Percentiles rank a stretch among this genome's conserved stretches.
Evolutionary conservation across 2,797 vertebrate genomes (phyloP).

Genomic region (Setipinna tenuifilis): DNA sequence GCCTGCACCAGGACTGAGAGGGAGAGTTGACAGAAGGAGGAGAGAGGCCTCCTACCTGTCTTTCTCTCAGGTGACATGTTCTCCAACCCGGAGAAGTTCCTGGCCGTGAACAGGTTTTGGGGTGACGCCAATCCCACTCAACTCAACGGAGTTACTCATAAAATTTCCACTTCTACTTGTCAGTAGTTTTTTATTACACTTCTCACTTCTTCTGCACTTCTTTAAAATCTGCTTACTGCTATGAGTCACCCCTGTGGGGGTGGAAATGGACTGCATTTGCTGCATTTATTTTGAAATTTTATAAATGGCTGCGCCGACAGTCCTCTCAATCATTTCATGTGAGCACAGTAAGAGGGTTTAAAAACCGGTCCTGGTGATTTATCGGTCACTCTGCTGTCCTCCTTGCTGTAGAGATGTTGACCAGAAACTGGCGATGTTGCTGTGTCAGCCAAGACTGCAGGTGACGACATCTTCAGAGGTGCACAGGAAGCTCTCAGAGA

Average conservation of each 20-base stretch:
- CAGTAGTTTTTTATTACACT: background rate
- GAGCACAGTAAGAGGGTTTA: too few species aligned
- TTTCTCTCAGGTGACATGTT: conserved; percentile 61
- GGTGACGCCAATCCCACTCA: background rate
- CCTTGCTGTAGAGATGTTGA: too few species aligned
- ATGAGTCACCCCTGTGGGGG: too few species aligned
- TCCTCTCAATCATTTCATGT: too few species aligned
- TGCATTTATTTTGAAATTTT: too few species aligned
- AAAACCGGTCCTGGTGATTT: background rate
- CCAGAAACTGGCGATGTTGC: background rate
- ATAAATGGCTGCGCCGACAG: too few species aligned
- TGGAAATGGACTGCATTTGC: too few species aligned
- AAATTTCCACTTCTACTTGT: background rate
- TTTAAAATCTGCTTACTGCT: too few species aligned
- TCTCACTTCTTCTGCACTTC: background rate
- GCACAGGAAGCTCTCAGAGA: background rate
- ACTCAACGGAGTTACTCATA: background rate
- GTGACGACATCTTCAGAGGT: background rate
- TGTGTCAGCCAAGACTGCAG: background rate
- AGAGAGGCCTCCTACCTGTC: conserved; percentile 51
- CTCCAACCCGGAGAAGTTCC: conserved; percentile 42
- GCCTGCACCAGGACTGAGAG: conserved; percentile 67
- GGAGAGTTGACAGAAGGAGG: background rate
- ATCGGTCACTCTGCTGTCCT: background rate
- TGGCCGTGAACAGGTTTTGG: conserved; percentile 42